Evolutionary conservation across 2,113 vertebrate genomes (phyloP), one percentile per base, ranked within the genome.

Genomic region (Trogon melanurus): DNA sequence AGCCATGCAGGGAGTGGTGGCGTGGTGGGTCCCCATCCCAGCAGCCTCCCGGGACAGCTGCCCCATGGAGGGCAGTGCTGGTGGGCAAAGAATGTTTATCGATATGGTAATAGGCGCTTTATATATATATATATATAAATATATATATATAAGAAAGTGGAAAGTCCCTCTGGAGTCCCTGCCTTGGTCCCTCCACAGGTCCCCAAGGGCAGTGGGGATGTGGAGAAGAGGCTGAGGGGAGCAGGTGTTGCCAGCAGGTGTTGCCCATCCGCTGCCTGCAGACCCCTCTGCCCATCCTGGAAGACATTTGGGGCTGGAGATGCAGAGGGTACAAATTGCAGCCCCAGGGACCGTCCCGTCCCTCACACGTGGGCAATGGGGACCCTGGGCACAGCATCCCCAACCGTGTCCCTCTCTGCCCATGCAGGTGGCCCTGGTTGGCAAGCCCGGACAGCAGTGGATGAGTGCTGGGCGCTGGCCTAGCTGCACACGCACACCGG

Each of bases 391-490:
- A 27, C 0, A 0, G 27, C 6, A 0, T 82, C 36, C 61, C 88
- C 22, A 4, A 9, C 32, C 1, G 0, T 6, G 11, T 81, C 86
- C 60, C 56, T 89, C 56, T 97, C 65, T 92, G 86, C 83, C 75
- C 4, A 0, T 5, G 7, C 93, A 97, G 96, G 96, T 96, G 96
- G 92, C 95, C 94, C 92, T 76, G 74, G 82, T 93, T 41, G 3
- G 92, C 9, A 3, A 95, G 50, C 64, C 71, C 26, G 1, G 76
- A 91, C 38, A 5, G 80, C 80, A 50, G 94, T 95, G 96, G 91
- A 88, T 94, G 96, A 96, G 88, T 2, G 51, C 95, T 94, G 85
- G 95, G 95, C 64, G 11, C 72, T 23, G 94, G 94, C 94, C 85
- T 96, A 97, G 94, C 91, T 56, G 2, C 88, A 86, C 91, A 0